Evolutionary conservation across 2,113 vertebrate species (phyloP), one percentile per base, ranked within the genome.

Genomic region (Muntiacus reevesi): DNA sequence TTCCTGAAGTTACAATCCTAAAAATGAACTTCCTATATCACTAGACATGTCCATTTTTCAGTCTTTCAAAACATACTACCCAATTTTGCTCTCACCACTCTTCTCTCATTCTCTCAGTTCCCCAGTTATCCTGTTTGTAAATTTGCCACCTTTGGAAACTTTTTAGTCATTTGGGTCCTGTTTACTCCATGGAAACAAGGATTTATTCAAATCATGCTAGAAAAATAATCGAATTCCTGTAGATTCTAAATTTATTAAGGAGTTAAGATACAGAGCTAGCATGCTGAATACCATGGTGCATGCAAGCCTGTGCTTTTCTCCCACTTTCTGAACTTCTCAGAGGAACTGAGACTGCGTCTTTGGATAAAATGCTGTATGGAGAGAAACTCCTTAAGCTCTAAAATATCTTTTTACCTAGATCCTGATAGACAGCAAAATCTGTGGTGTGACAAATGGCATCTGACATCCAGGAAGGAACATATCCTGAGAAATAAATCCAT

Each of bases 401-500:
- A 98, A 98, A 96, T 87, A 92, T 95, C 96, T 97, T 98, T 98
- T 96, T 97, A 98, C 97, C 97, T 97, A 98, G 97, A 98, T 99
- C 98, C 97, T 99, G 99, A 99, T 98, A 97, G 99, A 99, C 98
- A 99, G 98, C 95, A 96, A 98, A 98, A 98, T 98, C 98, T 96
- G 97, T 94, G 94, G 97, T 98, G 98, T 99, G 98, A 99, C 99
- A 99, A 99, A 99, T 98, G 96, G 97, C 98, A 98, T 97, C 98
- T 99, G 99, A 99, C 99, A 99, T 98, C 98, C 97, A 98, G 98
- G 98, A 98, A 98, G 97, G 98, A 98, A 97, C 97, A 97, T 96
- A 98, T 98, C 98, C 98, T 98, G 98, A 98, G 98, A 98, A 99
- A 98, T 98, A 98, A 98, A 98, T 98, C 98, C 91, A 30, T 99